Percentiles rank a stretch among this genome's conserved stretches.
Conservation (phyloP, 2,888 invertebrate species). For the Thyatira batis region DNA sequence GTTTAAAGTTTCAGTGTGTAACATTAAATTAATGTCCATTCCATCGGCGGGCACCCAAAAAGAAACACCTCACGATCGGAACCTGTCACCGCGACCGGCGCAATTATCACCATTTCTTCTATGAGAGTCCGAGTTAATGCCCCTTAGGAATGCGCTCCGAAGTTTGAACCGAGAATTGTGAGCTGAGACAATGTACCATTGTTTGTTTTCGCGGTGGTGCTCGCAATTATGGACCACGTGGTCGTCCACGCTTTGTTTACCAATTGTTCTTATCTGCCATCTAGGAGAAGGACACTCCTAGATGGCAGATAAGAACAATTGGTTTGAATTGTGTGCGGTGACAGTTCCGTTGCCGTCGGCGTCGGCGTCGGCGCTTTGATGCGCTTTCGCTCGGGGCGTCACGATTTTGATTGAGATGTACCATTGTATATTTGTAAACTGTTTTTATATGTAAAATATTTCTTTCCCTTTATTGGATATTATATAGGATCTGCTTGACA, state of each 20-base stretch:
- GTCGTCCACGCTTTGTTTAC: constrained; percentile 58
- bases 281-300: constrained; percentile 51
- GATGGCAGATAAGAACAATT: constrained; percentile 58
- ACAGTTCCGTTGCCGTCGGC: too few relatives aligned
- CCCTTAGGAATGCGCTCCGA: constrained; percentile 31
- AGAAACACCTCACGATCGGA: constrained; percentile 10
- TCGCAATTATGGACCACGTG: constrained; percentile 69
- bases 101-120: constrained; percentile 24
- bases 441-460: background rate
- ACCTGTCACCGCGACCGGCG: background rate
- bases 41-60: constrained; percentile 16
- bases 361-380: background rate
- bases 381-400: background rate
- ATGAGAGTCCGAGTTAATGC: constrained; percentile 29
- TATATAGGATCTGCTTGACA: too few relatives aligned
- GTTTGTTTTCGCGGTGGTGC: constrained; percentile 57
- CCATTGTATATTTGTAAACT: background rate
- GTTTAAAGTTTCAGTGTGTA: background rate
- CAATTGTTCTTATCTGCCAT: constrained; percentile 59
- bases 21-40: constrained; percentile 3
- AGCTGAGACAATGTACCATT: constrained; percentile 65
- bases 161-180: background rate
- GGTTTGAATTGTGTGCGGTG: constrained; percentile 20
- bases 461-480: too few relatives aligned
- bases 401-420: background rate